Evolutionary conservation across 2,113 vertebrate genomes (phyloP).

Genomic region (Pyrgilauda ruficollis): DNA sequence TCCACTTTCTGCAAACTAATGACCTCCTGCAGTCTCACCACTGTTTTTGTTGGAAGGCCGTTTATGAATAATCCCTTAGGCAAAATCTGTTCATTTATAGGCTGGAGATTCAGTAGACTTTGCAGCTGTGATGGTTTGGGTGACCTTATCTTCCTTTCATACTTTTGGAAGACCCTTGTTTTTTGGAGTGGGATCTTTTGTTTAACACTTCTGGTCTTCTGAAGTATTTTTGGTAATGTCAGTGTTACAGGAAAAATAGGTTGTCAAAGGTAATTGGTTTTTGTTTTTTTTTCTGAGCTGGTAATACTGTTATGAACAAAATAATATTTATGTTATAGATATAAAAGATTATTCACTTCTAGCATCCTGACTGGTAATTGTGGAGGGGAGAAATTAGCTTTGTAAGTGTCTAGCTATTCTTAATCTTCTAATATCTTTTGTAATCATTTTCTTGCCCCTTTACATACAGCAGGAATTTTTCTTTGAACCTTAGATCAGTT

Average conservation of each 20-base stretch:
- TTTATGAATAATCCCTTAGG: conserved; percentile 10
- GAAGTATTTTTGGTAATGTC: background rate
- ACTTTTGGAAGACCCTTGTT: background rate
- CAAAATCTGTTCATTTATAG: background rate
- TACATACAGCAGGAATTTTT: background rate
- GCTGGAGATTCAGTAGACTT: background rate
- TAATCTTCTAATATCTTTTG: background rate
- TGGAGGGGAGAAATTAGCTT: background rate
- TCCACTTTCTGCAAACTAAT: background rate
- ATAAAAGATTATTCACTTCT: background rate
- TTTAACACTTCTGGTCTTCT: background rate
- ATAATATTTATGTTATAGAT: background rate
- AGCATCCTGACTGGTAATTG: background rate
- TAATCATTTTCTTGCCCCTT: background rate
- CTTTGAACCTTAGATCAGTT: background rate
- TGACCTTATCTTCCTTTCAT: background rate
- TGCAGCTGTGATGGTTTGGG: background rate
- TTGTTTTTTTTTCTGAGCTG: background rate
- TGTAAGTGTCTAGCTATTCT: background rate
- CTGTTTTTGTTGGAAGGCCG: conserved; percentile 19
- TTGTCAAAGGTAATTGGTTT: background rate
- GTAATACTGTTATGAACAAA: background rate
- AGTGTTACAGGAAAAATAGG: background rate
- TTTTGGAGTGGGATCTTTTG: background rate
- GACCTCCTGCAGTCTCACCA: background rate